phyloP scores from a whole-genome alignment of 2,797 vertebrate genomes.

The Lycodopsis pacificus region DNA sequence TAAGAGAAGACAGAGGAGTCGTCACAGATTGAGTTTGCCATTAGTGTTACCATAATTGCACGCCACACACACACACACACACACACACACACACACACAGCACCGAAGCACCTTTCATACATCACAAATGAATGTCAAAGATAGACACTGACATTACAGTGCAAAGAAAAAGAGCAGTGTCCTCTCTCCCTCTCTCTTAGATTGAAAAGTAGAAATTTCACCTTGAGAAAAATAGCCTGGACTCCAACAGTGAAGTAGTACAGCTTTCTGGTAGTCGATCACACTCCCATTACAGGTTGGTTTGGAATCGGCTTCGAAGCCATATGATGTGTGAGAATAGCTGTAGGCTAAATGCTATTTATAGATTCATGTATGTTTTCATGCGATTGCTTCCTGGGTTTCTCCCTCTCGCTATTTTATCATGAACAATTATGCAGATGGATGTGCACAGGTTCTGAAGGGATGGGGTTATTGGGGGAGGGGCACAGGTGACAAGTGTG shows the following conservation, averaged over 20 bases:
- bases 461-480: not conserved
- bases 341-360: constrained; percentile 56
- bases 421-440: constrained; percentile 3
- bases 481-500: constrained; percentile 19
- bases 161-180: constrained; percentile 8
- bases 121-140: constrained; percentile 46
- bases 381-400: constrained; percentile 26
- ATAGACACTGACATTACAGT: constrained; percentile 34
- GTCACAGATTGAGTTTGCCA: constrained; percentile 24
- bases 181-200: not conserved
- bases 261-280: constrained; percentile 17
- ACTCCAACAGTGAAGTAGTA: not conserved
- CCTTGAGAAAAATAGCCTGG: not conserved
- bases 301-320: constrained; percentile 20
- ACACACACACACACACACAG: not conserved
- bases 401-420: constrained; percentile 17
- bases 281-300: constrained; percentile 4
- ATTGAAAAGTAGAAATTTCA: not conserved
- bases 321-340: constrained; percentile 65
- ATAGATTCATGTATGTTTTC: constrained; percentile 59
- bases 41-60: constrained; percentile 5
- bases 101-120: constrained; percentile 26
- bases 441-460: constrained; percentile 34
- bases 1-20: constrained; percentile 20
- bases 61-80: constrained; percentile 3